Base-by-base conservation (phyloP, 2,113 vertebrate species). In the Zootoca vivipara region DNA sequence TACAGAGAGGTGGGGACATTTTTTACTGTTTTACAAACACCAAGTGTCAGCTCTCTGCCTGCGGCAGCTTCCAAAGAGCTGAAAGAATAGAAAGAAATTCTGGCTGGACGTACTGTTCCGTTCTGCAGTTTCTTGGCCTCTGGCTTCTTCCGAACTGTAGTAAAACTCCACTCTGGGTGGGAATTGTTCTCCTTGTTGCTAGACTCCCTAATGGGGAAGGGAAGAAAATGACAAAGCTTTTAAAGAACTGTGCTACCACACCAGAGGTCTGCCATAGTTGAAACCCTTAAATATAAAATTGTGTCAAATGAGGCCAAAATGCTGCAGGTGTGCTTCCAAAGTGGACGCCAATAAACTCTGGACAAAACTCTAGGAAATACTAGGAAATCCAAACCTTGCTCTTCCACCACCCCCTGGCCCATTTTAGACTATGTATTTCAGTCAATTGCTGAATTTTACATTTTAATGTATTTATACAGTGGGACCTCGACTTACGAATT, bases 71-170 rank as follows among this genome's bases (percentile, higher is more conserved):
- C 42, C 87, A 86, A 42, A 6, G 35, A 75, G 81, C 80, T 64
- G 22, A n/a, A 35, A 26, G 33, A 81, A 89, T 52, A 67, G 78
- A 85, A 4, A 83, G 67, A 85, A 87, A 56, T 62, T 81, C 20
- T 56, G 83, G 7, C 64, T 69, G 52, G 58, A 96, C 97, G 13
- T 86, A 98, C 98, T 78, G 97, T 97, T 80, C 98, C 98, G 12
- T 99, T 99, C 91, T 98, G 97, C 30, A 98, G 96, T 90, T 98
- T 98, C 95, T 97, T 97, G 77, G 97, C 93, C 12, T 98, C 98
- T 0, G 98, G 96, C 95, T 99, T 99, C 97, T 98, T 99, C n/a
- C 98, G 96, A 85, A 99, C 98, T 0, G 98, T 99, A 73, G 98
- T 98, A 94, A 99, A 99, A 85, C 97, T 97, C 98, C 99, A 99